Evolutionary conservation across 2,797 vertebrate species (phyloP), one percentile per base, ranked within the genome.

Genomic region (Chelonia mydas): DNA sequence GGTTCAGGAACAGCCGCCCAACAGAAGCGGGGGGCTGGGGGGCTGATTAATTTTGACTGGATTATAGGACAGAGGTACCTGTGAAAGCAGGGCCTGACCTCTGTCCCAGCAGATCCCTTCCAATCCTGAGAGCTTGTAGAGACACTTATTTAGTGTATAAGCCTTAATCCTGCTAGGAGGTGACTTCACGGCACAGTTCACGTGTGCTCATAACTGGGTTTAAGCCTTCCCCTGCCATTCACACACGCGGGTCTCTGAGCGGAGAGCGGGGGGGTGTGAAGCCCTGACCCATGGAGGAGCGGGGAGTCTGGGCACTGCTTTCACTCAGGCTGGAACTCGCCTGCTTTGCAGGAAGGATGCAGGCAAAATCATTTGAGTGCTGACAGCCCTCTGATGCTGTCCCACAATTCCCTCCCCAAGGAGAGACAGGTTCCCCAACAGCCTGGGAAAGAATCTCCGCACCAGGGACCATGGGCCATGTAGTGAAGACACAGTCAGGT

Each of bases 201-300:
- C 31, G 1, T 16, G 59, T 28, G 59, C 31, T 61, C 59, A 16
- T 31, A 61, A 3, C 61, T 0, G 7, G 16, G 4, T 19, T 65
- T n/a, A 19, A n/a, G 61, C 61, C 61, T 16, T n/a, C 16, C 15
- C 3, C 16, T 65, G 2, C 61, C 33, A 65, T 19, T 15, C 61
- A n/a, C 16, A 2, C 2, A 0, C 2, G 3, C 1, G 6, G 59
- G 7, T 4, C 59, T 61, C 59, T 61, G 13, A 61, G 59, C 31
- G 15, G 31, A 7, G 59, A 13, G 0, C 2, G 31, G 59, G 33
- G 28, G 28, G 6, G 15, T 2, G 59, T 33, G 6, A 15, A 33
- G 59, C 31, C 11, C 59, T 61, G 6, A 61, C 59, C 59, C 6
- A 61, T 2, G 31, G 2, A 31, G 59, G 13, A 31, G 31, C 3